Conservation (phyloP, 2,888 invertebrate genomes). For the Drosophila cognata region DNA sequence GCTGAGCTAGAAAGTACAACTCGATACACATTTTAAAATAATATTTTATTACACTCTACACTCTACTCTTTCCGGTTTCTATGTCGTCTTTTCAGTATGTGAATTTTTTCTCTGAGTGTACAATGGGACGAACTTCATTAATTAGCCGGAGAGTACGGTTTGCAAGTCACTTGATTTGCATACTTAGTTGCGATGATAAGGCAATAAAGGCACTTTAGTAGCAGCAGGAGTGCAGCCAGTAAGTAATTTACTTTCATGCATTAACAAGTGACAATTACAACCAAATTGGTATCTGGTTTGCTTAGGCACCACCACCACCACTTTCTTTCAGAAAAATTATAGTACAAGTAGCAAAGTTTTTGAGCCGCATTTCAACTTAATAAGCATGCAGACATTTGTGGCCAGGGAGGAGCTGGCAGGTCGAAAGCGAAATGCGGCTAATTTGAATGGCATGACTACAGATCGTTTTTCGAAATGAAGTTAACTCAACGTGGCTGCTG, state of each 20-base stretch:
- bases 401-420: slow-evolving; percentile 49
- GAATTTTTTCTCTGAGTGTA: not conserved
- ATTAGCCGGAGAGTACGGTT: slow-evolving; percentile 41
- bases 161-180: slow-evolving; percentile 63
- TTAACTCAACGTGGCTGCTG: slow-evolving; percentile 34
- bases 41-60: not conserved
- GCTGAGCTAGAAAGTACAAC: not conserved
- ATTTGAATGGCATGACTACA: slow-evolving; percentile 55
- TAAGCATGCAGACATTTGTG: slow-evolving; percentile 29
- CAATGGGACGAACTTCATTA: slow-evolving; percentile 42
- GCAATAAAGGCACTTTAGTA: slow-evolving; percentile 15
- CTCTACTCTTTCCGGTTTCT: not conserved
- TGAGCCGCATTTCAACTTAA: slow-evolving; percentile 46
- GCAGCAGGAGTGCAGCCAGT: slow-evolving; percentile 1
- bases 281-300: slow-evolving; percentile 22
- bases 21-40: not conserved
- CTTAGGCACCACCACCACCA: slow-evolving; percentile 26
- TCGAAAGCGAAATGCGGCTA: slow-evolving; percentile 60
- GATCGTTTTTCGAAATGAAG: slow-evolving; percentile 48
- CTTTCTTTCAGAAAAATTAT: slow-evolving; percentile 1
- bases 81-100: not conserved
- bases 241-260: slow-evolving; percentile 25
- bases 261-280: slow-evolving; percentile 19
- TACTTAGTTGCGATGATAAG: slow-evolving; percentile 51
- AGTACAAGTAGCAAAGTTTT: slow-evolving; percentile 34